Conservation (phyloP, 2,113 vertebrate species). For the Condylura cristata region DNA sequence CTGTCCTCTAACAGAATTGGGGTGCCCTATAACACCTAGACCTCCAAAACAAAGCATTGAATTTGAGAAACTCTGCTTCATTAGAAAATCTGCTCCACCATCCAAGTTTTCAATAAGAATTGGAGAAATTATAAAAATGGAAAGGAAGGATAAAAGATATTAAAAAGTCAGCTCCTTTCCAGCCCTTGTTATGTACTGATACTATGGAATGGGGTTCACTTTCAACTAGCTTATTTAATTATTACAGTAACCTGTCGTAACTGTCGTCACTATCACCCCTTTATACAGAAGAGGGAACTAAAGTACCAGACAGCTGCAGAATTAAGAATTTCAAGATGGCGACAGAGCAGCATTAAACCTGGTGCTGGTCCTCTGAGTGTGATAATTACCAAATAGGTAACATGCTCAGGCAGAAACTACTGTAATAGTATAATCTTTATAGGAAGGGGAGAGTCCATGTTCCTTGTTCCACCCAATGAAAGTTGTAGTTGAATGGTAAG, state of each 20-base stretch:
- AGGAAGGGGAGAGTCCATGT: too few relatives aligned
- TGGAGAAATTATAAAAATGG: not conserved
- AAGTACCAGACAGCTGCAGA: rapidly evolving
- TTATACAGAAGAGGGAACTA: not conserved
- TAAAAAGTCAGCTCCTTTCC: not conserved
- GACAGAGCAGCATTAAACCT: not conserved
- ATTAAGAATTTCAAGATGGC: not conserved
- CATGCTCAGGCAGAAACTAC: too few relatives aligned
- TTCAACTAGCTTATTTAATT: not conserved
- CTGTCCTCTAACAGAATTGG: too few relatives aligned
- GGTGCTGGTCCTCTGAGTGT: not conserved
- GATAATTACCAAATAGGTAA: too few relatives aligned
- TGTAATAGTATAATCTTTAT: too few relatives aligned
- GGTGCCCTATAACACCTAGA: too few relatives aligned
- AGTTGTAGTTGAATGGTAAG: too few relatives aligned
- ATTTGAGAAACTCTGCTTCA: not conserved
- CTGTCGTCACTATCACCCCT: not conserved
- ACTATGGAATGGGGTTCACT: not conserved
- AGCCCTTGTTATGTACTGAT: not conserved
- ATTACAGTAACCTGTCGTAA: not conserved
- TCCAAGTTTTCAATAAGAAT: not conserved
- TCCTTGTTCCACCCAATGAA: too few relatives aligned
- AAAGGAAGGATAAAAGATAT: not conserved
- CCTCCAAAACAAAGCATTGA: not conserved
- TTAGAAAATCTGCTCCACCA: not conserved